phyloP scores from a whole-genome alignment of 2,113 vertebrate species.

The Plecotus auritus region DNA sequence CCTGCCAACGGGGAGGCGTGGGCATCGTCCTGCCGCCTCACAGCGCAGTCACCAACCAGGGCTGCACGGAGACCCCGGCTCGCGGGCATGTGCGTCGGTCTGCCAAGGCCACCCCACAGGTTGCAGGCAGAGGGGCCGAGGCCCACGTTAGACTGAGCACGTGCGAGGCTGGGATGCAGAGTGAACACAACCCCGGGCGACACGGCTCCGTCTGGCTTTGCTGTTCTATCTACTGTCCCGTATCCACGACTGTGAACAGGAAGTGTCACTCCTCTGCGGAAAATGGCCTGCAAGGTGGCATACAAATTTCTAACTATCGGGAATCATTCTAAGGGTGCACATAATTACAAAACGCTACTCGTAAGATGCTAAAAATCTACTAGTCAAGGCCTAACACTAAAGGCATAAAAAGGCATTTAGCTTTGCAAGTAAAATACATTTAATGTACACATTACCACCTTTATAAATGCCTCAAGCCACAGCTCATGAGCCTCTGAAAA shows the following conservation, averaged over 20 bases:
- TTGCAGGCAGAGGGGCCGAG: fast-evolving
- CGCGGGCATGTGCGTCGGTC: fast-evolving
- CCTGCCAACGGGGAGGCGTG: fast-evolving
- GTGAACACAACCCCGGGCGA: fast-evolving
- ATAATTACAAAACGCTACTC: neutral
- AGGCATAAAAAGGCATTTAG: neutral
- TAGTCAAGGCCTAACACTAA: neutral
- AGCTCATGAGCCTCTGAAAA: fast-evolving
- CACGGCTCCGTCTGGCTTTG: fast-evolving
- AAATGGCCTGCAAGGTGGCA: neutral
- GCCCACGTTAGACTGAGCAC: neutral
- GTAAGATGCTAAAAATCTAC: neutral
- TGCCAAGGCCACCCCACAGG: neutral
- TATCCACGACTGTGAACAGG: fast-evolving
- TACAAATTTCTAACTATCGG: neutral
- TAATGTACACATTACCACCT: fast-evolving
- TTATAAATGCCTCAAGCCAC: neutral
- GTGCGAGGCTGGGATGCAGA: fast-evolving
- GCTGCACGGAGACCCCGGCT: fast-evolving
- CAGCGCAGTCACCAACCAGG: fast-evolving
- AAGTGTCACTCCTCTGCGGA: neutral
- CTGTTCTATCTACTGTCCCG: fast-evolving
- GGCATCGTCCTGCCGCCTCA: fast-evolving
- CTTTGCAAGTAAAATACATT: neutral
- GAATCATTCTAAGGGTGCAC: too few relatives aligned